Conservation (phyloP, 2,888 invertebrate genomes). For the Drosophila infuscata region DNA sequence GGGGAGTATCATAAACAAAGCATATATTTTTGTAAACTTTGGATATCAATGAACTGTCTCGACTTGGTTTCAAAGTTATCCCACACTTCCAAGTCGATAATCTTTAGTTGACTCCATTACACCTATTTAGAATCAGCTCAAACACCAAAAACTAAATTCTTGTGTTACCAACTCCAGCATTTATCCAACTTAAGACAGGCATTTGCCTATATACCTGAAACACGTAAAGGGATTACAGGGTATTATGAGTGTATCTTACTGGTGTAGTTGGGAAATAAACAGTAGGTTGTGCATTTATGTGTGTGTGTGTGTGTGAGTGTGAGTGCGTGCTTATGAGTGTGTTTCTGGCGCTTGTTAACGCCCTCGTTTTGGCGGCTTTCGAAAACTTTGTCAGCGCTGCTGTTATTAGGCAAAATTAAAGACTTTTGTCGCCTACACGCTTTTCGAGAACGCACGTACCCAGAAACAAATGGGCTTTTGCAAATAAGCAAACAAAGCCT, state of each 20-base stretch:
- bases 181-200: slow-evolving; percentile 1
- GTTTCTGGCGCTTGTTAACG: slow-evolving; percentile 78
- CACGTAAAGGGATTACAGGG: slow-evolving; percentile 34
- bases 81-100: background rate
- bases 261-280: slow-evolving; percentile 69
- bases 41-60: background rate
- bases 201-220: slow-evolving; percentile 16
- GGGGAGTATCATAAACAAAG: background rate
- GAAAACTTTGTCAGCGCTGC: slow-evolving; percentile 66
- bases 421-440: slow-evolving; percentile 73
- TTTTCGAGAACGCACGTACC: slow-evolving; percentile 45
- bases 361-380: slow-evolving; percentile 76
- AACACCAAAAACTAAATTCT: background rate
- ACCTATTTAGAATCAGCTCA: background rate
- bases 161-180: too few species aligned
- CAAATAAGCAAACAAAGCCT: slow-evolving; percentile 76
- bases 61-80: background rate
- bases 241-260: slow-evolving; percentile 45
- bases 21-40: background rate
- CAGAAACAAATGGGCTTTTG: slow-evolving; percentile 78
- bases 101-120: too few species aligned
- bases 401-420: slow-evolving; percentile 78
- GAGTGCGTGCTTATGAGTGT: slow-evolving; percentile 41
- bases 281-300: slow-evolving; percentile 51
- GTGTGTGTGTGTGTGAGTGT: slow-evolving; percentile 40